These are phyloP conservation scores for Coracopsis vasa DNA, from an alignment of 2,113 vertebrate genomes.

Conservation along the genomic window DNA sequence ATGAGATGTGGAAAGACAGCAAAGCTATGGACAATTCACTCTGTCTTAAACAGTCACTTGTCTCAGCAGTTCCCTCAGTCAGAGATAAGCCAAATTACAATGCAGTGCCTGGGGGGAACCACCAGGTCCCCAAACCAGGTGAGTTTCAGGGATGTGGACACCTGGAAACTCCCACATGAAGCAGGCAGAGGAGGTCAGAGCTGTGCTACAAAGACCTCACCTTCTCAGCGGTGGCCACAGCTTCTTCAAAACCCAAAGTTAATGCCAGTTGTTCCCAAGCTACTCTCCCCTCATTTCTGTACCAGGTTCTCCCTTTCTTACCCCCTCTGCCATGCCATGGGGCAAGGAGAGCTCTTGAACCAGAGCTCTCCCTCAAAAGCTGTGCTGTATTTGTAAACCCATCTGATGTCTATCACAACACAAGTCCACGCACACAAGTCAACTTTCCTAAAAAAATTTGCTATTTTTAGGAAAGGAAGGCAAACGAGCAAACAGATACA, in stretches of 20 bases:
- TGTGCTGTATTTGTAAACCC: not conserved
- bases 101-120: accelerated
- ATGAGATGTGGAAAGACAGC: not conserved
- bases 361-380: not conserved
- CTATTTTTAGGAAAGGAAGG: not conserved
- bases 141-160: not conserved
- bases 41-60: not conserved
- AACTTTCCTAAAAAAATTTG: not conserved
- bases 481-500: not conserved
- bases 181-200: not conserved
- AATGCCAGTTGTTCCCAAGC: not conserved
- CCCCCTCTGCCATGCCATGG: not conserved
- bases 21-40: not conserved
- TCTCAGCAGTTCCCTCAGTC: not conserved
- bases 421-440: accelerated
- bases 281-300: not conserved
- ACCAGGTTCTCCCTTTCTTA: not conserved
- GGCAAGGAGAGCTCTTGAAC: not conserved
- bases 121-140: not conserved
- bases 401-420: accelerated
- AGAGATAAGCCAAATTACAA: not conserved
- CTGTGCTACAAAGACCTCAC: accelerated
- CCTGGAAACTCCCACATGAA: not conserved
- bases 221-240: accelerated
- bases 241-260: not conserved